Evolutionary conservation across 2,888 invertebrate species (phyloP), one percentile per base, ranked within the genome.

Genomic region (Sphaerophoria rueppellii): DNA sequence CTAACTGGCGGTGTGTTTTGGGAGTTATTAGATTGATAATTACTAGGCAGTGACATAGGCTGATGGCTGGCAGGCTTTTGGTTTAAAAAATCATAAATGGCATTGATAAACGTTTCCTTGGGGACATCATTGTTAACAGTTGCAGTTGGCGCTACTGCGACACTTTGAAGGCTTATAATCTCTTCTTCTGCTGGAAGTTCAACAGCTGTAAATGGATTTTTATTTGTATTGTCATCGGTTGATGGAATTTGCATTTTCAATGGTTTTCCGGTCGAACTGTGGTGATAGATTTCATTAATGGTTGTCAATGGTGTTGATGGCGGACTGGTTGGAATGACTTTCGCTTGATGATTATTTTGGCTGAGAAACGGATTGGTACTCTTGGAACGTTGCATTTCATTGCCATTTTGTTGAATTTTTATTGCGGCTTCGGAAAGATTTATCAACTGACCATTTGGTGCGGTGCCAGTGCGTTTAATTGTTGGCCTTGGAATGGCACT

Each of bases 291-390:
- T 24, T 85, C 85, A 34, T 73, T 81, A 58, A 85, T 85, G 24
- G 85, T 85, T 52, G 85, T 81, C 48, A 85, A 35, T 34, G 80
- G 85, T n/a, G 80, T 57, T n/a, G 76, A 73, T 76, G 83, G 75
- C 3, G 76, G 73, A 81, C 76, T 24, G 24, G 1, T 81, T 65
- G 76, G 52, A n/a, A 52, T 16, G 50, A 71, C 75, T 57, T 54
- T 71, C 0, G 60, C 57, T 54, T 65, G 35, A 50, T 63, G 9
- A 48, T 75, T 79, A 12, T 65, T 34, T 79, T 90, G 90, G 76
- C 88, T 90, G 6, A 90, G 87, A 78, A 91, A 91, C 6, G 91
- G 91, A 89, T 91, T 91, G 69, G 91, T 91, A 88, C 89, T 91
- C 6, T 78, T 85, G 0, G 76, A 80, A 48, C 73, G 73, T 46